phyloP scores from a whole-genome alignment of 2,888 invertebrate genomes.

The Drosophila mimetica region DNA sequence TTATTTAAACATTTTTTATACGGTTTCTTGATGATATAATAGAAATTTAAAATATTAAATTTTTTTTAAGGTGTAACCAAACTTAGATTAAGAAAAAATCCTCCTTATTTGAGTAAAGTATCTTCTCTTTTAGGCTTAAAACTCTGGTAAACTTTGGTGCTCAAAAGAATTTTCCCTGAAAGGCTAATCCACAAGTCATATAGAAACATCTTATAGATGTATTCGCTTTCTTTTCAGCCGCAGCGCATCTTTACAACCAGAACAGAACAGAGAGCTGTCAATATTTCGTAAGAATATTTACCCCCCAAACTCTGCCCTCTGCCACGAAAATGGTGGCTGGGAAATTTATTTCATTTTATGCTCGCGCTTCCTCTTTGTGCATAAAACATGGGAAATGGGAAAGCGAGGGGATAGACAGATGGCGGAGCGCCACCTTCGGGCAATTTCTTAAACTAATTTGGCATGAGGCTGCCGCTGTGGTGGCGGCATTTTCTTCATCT shows the following conservation, averaged over 20 bases:
- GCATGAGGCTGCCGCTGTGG: conserved; percentile 64
- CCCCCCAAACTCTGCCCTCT: not conserved
- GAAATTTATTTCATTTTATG: conserved; percentile 43
- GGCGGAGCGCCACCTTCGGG: conserved; percentile 31
- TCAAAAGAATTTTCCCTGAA: not conserved
- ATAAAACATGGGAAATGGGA: conserved; percentile 28
- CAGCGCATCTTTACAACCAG: not conserved
- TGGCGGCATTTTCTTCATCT: conserved; percentile 38
- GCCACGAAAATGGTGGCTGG: conserved; percentile 1
- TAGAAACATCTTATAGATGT: conserved; percentile 7
- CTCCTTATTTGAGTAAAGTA: not conserved
- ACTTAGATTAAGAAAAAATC: not conserved
- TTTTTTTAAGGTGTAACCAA: not conserved
- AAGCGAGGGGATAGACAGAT: conserved; percentile 22
- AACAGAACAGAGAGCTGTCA: conserved; percentile 29
- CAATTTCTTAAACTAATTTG: conserved; percentile 72
- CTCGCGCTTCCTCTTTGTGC: conserved; percentile 38
- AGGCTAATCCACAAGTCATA: conserved; percentile 13
- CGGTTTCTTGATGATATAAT: too few species aligned
- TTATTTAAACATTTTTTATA: too few species aligned
- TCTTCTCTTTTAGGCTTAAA: not conserved
- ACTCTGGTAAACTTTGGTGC: not conserved
- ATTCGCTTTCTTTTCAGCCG: not conserved
- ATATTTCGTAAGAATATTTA: conserved; percentile 36
- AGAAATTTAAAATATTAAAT: too few species aligned